phyloP scores from a whole-genome alignment of 2,888 invertebrate species.

The Latheticus oryzae region DNA sequence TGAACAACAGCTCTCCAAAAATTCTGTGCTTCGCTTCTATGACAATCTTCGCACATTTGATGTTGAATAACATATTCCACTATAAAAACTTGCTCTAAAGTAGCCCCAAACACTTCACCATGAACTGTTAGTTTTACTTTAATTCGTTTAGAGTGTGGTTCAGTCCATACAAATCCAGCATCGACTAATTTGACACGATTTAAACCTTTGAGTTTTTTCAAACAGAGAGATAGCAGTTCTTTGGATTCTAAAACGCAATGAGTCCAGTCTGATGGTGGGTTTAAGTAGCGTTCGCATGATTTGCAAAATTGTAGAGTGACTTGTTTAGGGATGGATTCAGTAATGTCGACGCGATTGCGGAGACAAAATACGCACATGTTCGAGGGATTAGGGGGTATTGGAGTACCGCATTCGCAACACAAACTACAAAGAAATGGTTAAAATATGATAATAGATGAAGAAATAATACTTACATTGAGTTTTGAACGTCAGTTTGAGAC shows the following conservation, averaged over 20 bases:
- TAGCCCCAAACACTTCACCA: constrained; percentile 92
- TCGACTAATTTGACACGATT: constrained; percentile 91
- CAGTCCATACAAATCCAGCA: constrained; percentile 98
- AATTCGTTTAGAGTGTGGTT: constrained; percentile 97
- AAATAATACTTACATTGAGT: constrained; percentile 23
- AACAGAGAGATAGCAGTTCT: constrained; percentile 88
- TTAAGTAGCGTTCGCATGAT: constrained; percentile 93
- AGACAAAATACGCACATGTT: constrained; percentile 98
- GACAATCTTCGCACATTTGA: constrained; percentile 98
- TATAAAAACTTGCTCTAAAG: constrained; percentile 93
- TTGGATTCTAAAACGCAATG: constrained; percentile 88
- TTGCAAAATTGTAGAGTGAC: constrained; percentile 89
- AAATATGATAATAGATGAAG: neutral
- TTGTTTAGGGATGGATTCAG: constrained; percentile 96
- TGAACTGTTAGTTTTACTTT: constrained; percentile 96
- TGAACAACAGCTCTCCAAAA: constrained; percentile 96
- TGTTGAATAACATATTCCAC: constrained; percentile 92
- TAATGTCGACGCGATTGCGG: constrained; percentile 92
- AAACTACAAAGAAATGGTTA: constrained; percentile 67
- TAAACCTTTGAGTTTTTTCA: constrained; percentile 92
- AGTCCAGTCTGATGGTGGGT: constrained; percentile 92
- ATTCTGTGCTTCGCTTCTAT: constrained; percentile 96
- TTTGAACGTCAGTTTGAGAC: neutral
- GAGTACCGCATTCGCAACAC: constrained; percentile 94
- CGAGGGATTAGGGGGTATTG: constrained; percentile 94